These are phyloP conservation scores for Rhinogobio ventralis DNA, from an alignment of 2,797 vertebrate species.

Conservation along the genomic window DNA sequence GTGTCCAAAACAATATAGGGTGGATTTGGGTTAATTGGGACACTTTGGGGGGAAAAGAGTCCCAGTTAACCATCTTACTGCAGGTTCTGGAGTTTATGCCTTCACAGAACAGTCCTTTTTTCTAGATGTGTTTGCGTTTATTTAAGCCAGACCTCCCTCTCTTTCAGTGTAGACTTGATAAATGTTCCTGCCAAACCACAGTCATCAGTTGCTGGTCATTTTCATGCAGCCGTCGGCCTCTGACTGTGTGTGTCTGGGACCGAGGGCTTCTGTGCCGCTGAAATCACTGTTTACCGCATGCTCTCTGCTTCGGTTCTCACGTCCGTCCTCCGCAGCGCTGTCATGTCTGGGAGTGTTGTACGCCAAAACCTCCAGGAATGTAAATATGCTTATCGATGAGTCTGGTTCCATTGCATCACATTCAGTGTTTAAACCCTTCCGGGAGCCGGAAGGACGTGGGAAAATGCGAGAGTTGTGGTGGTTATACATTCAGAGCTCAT, in stretches of 20 bases:
- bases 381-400: constrained; percentile 49
- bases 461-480: constrained; percentile 50
- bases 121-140: background rate
- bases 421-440: constrained; percentile 54
- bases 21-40: background rate
- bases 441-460: constrained; percentile 57
- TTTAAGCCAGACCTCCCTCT: constrained; percentile 40
- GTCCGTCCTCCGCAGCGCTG: background rate
- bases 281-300: constrained; percentile 28
- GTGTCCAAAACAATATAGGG: background rate
- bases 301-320: background rate
- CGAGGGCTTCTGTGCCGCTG: constrained; percentile 28
- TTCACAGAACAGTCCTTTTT: background rate
- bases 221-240: constrained; percentile 27
- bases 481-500: constrained; percentile 60
- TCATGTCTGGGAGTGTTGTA: background rate
- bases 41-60: background rate
- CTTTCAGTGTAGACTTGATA: constrained; percentile 37
- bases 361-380: constrained; percentile 23
- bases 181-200: constrained; percentile 53
- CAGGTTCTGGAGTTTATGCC: background rate
- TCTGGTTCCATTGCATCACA: constrained; percentile 50
- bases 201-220: constrained; percentile 53
- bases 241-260: constrained; percentile 18
- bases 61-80: background rate